Base-by-base conservation (phyloP, 1,140 invertebrate species). In the Drosophila insularis region DNA sequence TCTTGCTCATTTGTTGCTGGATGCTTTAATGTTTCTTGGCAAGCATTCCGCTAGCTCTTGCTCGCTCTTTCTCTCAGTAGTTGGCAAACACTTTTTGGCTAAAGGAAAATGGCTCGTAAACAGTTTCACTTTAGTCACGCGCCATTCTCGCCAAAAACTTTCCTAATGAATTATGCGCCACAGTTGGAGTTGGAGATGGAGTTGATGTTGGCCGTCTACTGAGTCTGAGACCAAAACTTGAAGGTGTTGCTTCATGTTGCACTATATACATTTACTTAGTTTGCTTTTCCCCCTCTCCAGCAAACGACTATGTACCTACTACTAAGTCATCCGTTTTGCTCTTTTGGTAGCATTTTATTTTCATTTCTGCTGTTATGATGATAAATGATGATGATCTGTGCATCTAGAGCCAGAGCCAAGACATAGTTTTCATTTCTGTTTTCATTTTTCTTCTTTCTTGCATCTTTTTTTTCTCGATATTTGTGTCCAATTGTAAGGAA, bases 41-140 rank as follows among this genome's bases (percentile, higher is more conserved):
- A 61, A 40, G 59, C 68, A 75, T 63, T 59, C 64, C 5, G 27
- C 37, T 68, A 37, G 11, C 35, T 13, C 32, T 62, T 39, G 50
- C 69, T 53, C 61, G 14, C 27, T 32, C 19, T 23, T 31, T 31
- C 58, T 64, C 14, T 56, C 53, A 69, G 62, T 61, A 69, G 72
- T 80, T 85, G 81, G 81, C 81, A 77, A 66, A 58, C 50, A 60
- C 63, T 85, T 85, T 85, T 86, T 85, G 81, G 68, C 82, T 79
- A 69, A 80, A 50, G 43, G 76, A 75, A 81, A 81, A 85, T 54
- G 69, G 74, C 64, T 75, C 81, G 81, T 69, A 89, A 78, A 86
- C 82, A 86, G 82, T 89, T 68, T 86, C 74, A 81, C 76, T 77
- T 87, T 87, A 87, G 82, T 89, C 82, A 87, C 84, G 84, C 82